A percentile compares a stretch with the other conserved stretches of the same genome.
Conservation (phyloP, 2,797 vertebrate genomes). For the Semotilus atromaculatus region DNA sequence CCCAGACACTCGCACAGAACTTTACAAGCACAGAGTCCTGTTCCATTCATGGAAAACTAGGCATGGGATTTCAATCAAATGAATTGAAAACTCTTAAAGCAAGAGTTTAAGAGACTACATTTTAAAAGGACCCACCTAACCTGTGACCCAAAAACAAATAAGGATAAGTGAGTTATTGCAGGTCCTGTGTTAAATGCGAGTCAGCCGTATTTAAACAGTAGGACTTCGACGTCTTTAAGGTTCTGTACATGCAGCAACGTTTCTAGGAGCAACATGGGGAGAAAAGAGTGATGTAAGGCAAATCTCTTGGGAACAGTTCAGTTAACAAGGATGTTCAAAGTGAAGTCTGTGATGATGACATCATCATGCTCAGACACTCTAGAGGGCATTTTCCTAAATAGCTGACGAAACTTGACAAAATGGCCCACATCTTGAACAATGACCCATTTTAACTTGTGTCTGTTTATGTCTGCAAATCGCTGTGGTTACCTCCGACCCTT, state of each 20-base stretch:
- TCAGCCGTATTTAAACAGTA: neutral
- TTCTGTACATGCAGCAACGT: neutral
- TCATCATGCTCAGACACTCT: neutral
- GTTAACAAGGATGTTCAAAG: constrained; percentile 29
- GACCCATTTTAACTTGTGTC: constrained; percentile 22
- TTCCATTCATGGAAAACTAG: constrained; percentile 1
- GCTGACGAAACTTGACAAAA: constrained; percentile 15
- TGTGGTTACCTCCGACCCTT: constrained; percentile 11
- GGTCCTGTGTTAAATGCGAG: constrained; percentile 4
- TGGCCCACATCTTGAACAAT: constrained; percentile 22
- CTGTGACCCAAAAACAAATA: constrained; percentile 16
- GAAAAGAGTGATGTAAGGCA: neutral
- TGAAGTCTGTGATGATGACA: constrained; percentile 1
- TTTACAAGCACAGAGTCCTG: constrained; percentile 9
- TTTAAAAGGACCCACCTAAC: constrained; percentile 5
- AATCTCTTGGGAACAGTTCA: neutral
- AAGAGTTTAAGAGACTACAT: neutral
- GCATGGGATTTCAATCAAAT: constrained; percentile 26
- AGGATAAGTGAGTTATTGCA: constrained; percentile 8
- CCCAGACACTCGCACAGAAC: constrained; percentile 54
- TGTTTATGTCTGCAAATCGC: constrained; percentile 29
- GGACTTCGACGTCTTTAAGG: neutral
- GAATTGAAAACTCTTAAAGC: constrained; percentile 3
- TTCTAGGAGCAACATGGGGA: neutral
- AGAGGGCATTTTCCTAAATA: constrained; percentile 38